phyloP scores from a whole-genome alignment of 1,140 invertebrate species.

The Argopecten irradians region DNA sequence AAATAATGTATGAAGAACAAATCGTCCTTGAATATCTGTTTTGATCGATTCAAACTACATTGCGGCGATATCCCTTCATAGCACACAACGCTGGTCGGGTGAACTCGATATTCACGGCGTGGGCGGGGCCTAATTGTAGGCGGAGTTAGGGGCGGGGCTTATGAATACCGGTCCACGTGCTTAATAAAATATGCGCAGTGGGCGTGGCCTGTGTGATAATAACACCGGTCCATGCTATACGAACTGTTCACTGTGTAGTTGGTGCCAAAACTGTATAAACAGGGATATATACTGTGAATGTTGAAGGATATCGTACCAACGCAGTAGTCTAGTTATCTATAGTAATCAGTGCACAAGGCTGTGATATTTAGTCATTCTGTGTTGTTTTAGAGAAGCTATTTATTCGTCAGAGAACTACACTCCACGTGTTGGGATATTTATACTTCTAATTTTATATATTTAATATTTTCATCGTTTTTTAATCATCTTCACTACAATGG shows the following conservation, averaged over 20 bases:
- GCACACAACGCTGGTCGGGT: neutral
- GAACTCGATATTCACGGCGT: neutral
- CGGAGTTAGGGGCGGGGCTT: slow-evolving; percentile 19
- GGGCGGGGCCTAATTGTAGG: neutral
- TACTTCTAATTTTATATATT: slow-evolving; percentile 29
- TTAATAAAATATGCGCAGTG: slow-evolving; percentile 19
- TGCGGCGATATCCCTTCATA: neutral
- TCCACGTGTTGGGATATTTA: neutral
- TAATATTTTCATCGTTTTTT: slow-evolving; percentile 43
- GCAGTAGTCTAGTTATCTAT: neutral
- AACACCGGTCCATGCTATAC: neutral
- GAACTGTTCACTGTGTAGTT: neutral
- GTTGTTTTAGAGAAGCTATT: neutral
- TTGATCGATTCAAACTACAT: slow-evolving; percentile 11
- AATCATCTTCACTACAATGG: slow-evolving; percentile 34
- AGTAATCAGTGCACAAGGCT: neutral
- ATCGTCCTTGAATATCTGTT: slow-evolving; percentile 4
- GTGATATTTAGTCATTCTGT: neutral
- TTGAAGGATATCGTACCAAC: neutral
- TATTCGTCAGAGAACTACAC: neutral
- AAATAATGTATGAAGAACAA: neutral
- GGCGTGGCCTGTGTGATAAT: slow-evolving; percentile 13
- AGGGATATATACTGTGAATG: slow-evolving; percentile 7
- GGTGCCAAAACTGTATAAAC: neutral
- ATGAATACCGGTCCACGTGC: neutral